Conservation (phyloP, 2,888 invertebrate species). For the Dolomedes plantarius region DNA sequence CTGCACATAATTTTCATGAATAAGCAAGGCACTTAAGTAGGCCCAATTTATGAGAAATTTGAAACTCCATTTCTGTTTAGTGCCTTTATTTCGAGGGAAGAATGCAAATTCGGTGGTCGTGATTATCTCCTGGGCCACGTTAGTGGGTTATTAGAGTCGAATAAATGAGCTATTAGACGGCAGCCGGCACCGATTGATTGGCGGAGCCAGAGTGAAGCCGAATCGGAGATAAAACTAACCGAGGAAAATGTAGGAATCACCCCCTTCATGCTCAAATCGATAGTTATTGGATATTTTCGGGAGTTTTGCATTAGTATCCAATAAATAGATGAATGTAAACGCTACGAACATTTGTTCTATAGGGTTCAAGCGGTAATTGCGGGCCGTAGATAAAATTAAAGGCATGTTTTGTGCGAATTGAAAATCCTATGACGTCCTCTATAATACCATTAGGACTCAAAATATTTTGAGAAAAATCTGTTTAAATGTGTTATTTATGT, state of each 20-base stretch:
- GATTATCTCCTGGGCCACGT: conserved; percentile 46
- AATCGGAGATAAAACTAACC: background rate
- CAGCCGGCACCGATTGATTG: conserved; percentile 16
- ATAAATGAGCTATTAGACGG: conserved; percentile 63
- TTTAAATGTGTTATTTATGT: too few relatives aligned
- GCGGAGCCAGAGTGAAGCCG: background rate
- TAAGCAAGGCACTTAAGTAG: background rate
- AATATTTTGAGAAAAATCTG: too few relatives aligned
- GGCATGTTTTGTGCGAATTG: too few relatives aligned
- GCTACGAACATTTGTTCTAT: too few relatives aligned
- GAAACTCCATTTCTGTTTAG: background rate
- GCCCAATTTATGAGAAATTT: background rate
- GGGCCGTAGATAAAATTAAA: too few relatives aligned
- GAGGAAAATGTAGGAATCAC: too few relatives aligned
- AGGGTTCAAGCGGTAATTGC: too few relatives aligned
- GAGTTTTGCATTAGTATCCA: background rate
- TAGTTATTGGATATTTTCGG: background rate
- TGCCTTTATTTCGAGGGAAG: conserved; percentile 46
- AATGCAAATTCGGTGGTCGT: conserved; percentile 41
- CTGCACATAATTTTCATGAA: background rate
- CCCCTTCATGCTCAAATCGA: background rate
- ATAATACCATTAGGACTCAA: too few relatives aligned
- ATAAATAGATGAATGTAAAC: background rate
- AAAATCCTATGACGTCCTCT: too few relatives aligned
- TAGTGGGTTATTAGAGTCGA: conserved; percentile 46